Conservation (phyloP, 2,888 invertebrate genomes). For the Drosophila affinis region DNA sequence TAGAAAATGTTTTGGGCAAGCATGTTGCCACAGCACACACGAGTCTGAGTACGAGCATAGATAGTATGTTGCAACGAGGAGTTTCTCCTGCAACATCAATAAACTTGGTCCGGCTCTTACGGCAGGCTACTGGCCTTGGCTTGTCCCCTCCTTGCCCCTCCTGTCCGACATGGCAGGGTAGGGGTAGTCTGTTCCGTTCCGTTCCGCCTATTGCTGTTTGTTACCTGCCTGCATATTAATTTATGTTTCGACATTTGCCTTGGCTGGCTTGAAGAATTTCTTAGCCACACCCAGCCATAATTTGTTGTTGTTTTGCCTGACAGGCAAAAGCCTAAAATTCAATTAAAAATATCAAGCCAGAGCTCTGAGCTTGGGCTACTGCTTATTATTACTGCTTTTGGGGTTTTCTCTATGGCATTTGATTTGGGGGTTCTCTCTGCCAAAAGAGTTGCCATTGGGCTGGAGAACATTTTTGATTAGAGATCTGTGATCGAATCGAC, state of each 20-base stretch:
- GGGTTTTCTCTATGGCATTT: constrained; percentile 31
- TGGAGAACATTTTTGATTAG: constrained; percentile 26
- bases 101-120: constrained; percentile 27
- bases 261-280: constrained; percentile 41
- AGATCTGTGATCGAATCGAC: constrained; percentile 24
- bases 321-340: constrained; percentile 40
- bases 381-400: constrained; percentile 40
- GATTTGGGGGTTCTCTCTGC: constrained; percentile 37
- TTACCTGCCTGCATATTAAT: constrained; percentile 50
- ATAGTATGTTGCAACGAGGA: neutral
- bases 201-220: constrained; percentile 46
- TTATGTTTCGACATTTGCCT: constrained; percentile 50
- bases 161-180: neutral
- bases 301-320: constrained; percentile 29
- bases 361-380: constrained; percentile 24
- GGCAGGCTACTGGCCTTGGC: constrained; percentile 45
- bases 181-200: neutral
- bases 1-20: constrained; percentile 33
- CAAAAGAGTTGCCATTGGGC: constrained; percentile 3
- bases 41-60: constrained; percentile 7
- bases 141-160: neutral
- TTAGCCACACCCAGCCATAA: constrained; percentile 41
- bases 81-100: constrained; percentile 37
- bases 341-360: constrained; percentile 43
- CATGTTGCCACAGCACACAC: constrained; percentile 24